A percentile compares a stretch with the other conserved stretches of the same genome.
Conservation (phyloP, 2,113 vertebrate species). For the Halichoerus grypus region DNA sequence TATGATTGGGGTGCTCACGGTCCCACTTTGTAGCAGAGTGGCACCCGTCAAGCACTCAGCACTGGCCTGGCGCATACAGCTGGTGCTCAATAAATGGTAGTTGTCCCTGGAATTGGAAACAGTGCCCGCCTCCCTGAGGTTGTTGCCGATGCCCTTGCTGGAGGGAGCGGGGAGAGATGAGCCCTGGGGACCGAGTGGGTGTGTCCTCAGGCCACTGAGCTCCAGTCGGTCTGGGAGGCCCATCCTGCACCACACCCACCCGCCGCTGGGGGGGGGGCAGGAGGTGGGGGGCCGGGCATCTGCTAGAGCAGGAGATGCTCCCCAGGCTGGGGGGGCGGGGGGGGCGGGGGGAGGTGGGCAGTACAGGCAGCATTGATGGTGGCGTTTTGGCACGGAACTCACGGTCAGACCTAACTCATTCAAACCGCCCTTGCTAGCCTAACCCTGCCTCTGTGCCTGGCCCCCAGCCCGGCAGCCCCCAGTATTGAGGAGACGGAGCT, state of each 20-base stretch:
- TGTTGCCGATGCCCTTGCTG: neutral
- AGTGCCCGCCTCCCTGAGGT: neutral
- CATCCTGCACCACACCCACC: neutral
- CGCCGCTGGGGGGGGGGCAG: accelerated
- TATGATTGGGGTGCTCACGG: neutral
- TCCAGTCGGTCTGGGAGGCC: accelerated
- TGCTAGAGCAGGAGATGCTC: neutral
- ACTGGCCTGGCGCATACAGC: neutral
- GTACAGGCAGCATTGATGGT: no score
- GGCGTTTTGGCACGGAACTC: neutral
- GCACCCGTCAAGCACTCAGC: accelerated
- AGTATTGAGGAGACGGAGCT: neutral
- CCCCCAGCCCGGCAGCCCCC: neutral
- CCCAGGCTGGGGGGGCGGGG: neutral
- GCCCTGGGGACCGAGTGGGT: neutral
- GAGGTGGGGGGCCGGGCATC: neutral
- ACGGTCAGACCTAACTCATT: neutral
- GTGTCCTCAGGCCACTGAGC: neutral
- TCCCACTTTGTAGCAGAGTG: neutral
- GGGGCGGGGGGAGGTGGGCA: neutral
- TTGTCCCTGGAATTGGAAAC: neutral
- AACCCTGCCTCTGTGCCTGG: neutral
- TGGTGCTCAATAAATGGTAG: neutral
- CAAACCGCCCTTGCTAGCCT: neutral
- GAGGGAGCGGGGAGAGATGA: neutral